These are phyloP conservation scores for Amphiduros pacificus DNA, from an alignment of 2,888 invertebrate species.

Conservation along the genomic window DNA sequence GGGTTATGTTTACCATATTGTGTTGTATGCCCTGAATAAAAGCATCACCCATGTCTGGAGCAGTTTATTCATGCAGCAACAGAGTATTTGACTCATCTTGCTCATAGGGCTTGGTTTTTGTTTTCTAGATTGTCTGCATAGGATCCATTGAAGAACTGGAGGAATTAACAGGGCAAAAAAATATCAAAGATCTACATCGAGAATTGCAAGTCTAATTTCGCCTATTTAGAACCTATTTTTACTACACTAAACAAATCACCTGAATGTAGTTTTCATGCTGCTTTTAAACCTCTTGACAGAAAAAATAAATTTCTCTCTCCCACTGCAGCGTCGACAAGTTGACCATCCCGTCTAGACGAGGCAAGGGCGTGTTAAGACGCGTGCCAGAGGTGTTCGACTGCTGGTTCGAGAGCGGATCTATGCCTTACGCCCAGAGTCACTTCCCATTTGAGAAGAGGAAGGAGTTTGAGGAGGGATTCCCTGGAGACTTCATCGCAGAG, in stretches of 20 bases:
- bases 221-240: too few species aligned
- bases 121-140: constrained; percentile 74
- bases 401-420: constrained; percentile 98
- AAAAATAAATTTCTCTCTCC: neutral
- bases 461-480: constrained; percentile 70
- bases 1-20: too few species aligned
- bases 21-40: too few species aligned
- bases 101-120: too few species aligned
- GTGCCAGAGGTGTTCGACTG: constrained; percentile 97
- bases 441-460: constrained; percentile 92
- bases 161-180: constrained; percentile 74
- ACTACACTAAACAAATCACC: too few species aligned
- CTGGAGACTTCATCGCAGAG: constrained; percentile 99
- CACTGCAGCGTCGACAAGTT: constrained; percentile 78
- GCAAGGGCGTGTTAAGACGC: constrained; percentile 80
- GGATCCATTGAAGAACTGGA: constrained; percentile 91
- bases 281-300: neutral
- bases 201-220: constrained; percentile 67
- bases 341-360: constrained; percentile 86
- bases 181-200: constrained; percentile 88
- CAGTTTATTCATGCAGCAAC: too few species aligned
- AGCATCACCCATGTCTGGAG: too few species aligned
- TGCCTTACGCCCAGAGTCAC: constrained; percentile 81
- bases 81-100: too few species aligned
- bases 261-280: too few species aligned